phyloP scores from a whole-genome alignment of 2,888 invertebrate species.

The Siphonodentalium dalli region DNA sequence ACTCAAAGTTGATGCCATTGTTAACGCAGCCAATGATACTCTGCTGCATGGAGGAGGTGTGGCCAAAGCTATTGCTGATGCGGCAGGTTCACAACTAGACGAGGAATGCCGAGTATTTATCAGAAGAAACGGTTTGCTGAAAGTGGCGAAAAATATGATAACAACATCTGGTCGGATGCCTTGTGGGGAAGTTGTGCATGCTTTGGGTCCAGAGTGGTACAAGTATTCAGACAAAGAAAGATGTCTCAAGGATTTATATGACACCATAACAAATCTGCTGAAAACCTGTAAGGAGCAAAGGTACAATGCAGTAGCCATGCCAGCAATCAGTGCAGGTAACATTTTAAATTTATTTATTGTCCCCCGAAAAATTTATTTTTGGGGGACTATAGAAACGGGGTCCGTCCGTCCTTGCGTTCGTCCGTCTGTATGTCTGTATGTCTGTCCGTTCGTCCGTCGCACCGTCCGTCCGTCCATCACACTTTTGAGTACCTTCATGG shows the following conservation, averaged over 20 bases:
- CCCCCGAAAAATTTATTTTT: too few species aligned
- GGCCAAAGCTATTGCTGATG: conserved; percentile 25
- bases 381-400: too few species aligned
- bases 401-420: too few species aligned
- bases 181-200: conserved; percentile 18
- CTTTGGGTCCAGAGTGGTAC: conserved; percentile 20
- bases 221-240: conserved; percentile 3
- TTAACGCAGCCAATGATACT: conserved; percentile 33
- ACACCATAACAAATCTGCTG: conserved; percentile 3
- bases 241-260: neutral
- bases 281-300: neutral
- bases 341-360: conserved; percentile 31
- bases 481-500: too few species aligned
- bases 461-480: too few species aligned
- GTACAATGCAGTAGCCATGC: conserved; percentile 5
- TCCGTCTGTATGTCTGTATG: too few species aligned
- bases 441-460: too few species aligned
- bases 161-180: conserved; percentile 25
- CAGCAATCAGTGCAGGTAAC: conserved; percentile 18
- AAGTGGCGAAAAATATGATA: conserved; percentile 19
- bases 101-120: conserved; percentile 21
- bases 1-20: conserved; percentile 25
- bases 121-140: conserved; percentile 4
- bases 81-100: conserved; percentile 24
- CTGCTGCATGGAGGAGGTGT: conserved; percentile 33